Base-by-base conservation (phyloP, 35 echinoderm and acorn worm genomes). In the Patiria miniata region DNA sequence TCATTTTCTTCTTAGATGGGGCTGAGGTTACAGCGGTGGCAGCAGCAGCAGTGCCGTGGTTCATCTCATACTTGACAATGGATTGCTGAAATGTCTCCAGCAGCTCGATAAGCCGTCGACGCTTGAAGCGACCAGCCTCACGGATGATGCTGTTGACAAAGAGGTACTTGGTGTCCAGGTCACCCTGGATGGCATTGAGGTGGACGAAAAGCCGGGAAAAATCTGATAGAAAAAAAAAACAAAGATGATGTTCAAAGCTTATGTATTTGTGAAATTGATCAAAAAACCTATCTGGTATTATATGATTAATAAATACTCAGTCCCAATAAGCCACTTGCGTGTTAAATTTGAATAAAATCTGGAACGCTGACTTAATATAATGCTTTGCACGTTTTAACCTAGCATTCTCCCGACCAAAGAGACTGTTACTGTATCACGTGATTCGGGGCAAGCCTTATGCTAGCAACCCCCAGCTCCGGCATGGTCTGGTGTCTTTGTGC, bases 101-200 rank as follows among this genome's bases (percentile, higher is more conserved):
- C 84, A 93, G 83, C 52, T 90, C 69, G 39, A 99, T 99, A 36
- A 99, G 87, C 34, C 65, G 38, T 52, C 87, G 88, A 52, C 93
- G 87, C 61, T 94, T 91, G 83, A 99, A 99, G 44, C 96, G 96
- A 28, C 82, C 86, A 12, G 93, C 92, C 84, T 99, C 96, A n/a
- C 85, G 61, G 56, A 99, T 99, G 47, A 99, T 91, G 61, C 86
- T 77, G 39, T 99, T 94, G 68, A 99, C 80, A 78, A 99, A 99
- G 38, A 99, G 76, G 68, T 94, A 92, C 77, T 99, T 92, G 79
- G 86, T 92, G 37, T 95, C 92, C 8, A 92, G 61, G 68, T 92
- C 83, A 6, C 96, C 96, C 56, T 89, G 89, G 26, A 95, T 55
- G 28, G 79, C 58, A 58, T 92, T 86, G 4, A 99, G 80, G 18